Base-by-base conservation (phyloP, 2,113 vertebrate species). In the Procavia capensis region DNA sequence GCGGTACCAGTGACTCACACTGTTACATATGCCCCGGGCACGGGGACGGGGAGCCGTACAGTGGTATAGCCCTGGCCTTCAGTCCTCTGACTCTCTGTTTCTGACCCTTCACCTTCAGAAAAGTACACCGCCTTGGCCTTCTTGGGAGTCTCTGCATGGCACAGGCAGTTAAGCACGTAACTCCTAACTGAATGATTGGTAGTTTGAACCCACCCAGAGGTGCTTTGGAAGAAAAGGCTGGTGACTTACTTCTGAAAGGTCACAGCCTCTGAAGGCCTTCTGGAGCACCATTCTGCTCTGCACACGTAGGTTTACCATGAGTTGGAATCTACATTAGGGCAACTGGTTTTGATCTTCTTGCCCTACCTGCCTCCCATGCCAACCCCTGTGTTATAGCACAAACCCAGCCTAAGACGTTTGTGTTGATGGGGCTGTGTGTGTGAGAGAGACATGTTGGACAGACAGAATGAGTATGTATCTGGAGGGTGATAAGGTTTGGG, bases 41-140 rank as follows among this genome's bases (percentile, higher is more conserved):
- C 10, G 50, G 0, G 0, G 45, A 16, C 25, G 59, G 8, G 43
- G 45, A 76, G 27, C 14, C 1, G 1, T 6, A 50, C 20, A 43
- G 29, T 17, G 31, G 36, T 9, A 47, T 34, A 24, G 34, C 17
- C 5, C 9, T 10, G 80, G 9, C 10, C 34, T 76, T 34, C 6
- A 17, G 24, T 16, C 17, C 50, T 59, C 63, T 25, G 11, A 36
- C 36, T 91, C 27, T 84, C 36, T 88, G 57, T 74, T 86, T 61
- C 39, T 90, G 43, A 61, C 22, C 9, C 61, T 85, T 70, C 7
- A 6, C 25, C 36, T 36, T 47, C 1, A 34, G 54, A 72, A 86
- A 72, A 66, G 39, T 45, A 41, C 91, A 34, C 24, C 41, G 17
- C 6, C 10, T 41, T 87, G 70, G 34, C 59, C 29, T 20, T 85